Percentiles rank a stretch among this genome's conserved stretches.
These are phyloP conservation scores for Drosophila aldrichi DNA, from an alignment of 2,888 invertebrate species.

Conservation along the genomic window DNA sequence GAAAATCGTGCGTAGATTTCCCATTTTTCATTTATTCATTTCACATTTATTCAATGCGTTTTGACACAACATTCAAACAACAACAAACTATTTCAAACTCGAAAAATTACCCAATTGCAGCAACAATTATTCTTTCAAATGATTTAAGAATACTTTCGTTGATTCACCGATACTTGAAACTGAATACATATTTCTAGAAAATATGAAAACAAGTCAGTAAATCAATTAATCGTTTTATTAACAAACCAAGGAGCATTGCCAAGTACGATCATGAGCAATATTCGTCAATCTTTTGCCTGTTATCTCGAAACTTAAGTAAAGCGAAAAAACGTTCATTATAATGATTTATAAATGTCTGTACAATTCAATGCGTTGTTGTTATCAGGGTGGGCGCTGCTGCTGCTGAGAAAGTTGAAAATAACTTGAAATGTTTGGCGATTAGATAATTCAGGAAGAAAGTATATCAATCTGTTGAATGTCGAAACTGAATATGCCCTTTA, in stretches of 20 bases:
- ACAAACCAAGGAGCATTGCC: not conserved
- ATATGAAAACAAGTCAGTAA: constrained; percentile 2
- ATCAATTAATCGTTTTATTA: constrained; percentile 2
- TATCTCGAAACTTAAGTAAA: constrained; percentile 27
- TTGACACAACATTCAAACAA: constrained; percentile 14
- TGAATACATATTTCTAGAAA: not conserved
- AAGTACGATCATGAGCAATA: constrained; percentile 12
- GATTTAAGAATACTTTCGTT: not conserved
- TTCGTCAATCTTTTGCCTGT: constrained; percentile 22
- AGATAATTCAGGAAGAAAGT: constrained; percentile 33
- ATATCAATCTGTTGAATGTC: not conserved
- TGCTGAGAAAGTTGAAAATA: constrained; percentile 25
- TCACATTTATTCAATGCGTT: constrained; percentile 10
- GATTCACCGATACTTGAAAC: not conserved
- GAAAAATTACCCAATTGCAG: not conserved
- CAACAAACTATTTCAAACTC: not conserved
- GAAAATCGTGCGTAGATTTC: constrained; percentile 27
- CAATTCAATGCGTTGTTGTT: constrained; percentile 19
- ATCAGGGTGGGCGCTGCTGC: constrained; percentile 19
- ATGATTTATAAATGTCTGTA: constrained; percentile 30
- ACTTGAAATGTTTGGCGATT: constrained; percentile 41
- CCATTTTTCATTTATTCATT: constrained; percentile 4
- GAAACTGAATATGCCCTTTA: not conserved
- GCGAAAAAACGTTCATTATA: constrained; percentile 24
- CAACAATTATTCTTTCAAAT: not conserved